Evolutionary conservation across 2,113 vertebrate species (phyloP), one percentile per base, ranked within the genome.

Genomic region (Panthera leo): DNA sequence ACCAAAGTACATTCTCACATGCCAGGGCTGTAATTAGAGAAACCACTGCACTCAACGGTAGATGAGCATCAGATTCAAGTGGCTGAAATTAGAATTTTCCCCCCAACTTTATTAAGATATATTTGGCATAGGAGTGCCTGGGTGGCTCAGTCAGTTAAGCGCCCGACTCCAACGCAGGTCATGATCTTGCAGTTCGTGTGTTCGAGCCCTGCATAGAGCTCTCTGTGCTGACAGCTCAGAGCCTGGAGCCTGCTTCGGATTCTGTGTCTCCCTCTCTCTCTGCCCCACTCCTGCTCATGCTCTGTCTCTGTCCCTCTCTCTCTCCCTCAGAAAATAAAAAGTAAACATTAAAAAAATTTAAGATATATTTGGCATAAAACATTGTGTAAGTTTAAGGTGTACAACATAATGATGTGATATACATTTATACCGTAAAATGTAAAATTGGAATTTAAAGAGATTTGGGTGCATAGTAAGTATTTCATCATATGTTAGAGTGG

Each of bases 371-470:
- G 79, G 58, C 36, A 61, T 68, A 85, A 83, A 84, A 39, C 34
- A 51, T 18, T 78, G 55, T 48, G n/a, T 12, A 80, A 42, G 27
- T 78, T 76, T 89, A 93, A 92, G 36, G 36, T 85, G 14, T 71
- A 61, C 9, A 51, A 53, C 9, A 61, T 42, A 34, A 76, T 76
- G 36, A 63, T 34, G 27, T 78, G 14, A 34, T 70, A 48, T 16
- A 58, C 11, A 14, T 78, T 68, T 89, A 67, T 48, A 55, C 34
- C 34, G 36, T 51, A 21, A 88, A 73, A 87, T 29, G 53, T 42
- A 53, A 80, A 94, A 36, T 0, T 36, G 36, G 79, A 96, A 90
- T 90, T 90, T 90, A 53, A 89, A 92, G n/a, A 93, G 78, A 84
- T 83, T 75, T 61, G 23, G 39, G 18, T 53, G 7, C 34, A 80